Conservation (phyloP, 2,797 vertebrate species). For the Lagocephalus sceleratus region DNA sequence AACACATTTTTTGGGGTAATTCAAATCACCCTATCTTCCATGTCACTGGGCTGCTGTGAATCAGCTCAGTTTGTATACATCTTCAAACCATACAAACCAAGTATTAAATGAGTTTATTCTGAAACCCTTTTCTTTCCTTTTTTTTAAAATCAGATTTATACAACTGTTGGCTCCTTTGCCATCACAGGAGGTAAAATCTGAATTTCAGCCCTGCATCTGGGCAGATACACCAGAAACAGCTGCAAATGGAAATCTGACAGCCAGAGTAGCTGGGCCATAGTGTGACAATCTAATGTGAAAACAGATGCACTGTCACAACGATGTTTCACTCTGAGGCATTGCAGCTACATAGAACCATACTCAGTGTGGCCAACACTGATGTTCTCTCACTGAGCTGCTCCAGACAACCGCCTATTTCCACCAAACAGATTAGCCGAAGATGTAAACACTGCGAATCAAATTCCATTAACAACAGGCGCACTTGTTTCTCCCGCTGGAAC, state of each 20-base stretch:
- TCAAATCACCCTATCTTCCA: too few species aligned
- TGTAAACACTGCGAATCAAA: conserved; percentile 30
- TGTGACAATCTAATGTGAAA: conserved; percentile 15
- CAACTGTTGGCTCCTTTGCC: not conserved
- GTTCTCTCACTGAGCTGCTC: conserved; percentile 30
- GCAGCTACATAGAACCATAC: conserved; percentile 23
- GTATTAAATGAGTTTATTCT: too few species aligned
- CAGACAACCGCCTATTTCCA: conserved; percentile 39
- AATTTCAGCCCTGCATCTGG: conserved; percentile 20
- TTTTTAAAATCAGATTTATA: too few species aligned
- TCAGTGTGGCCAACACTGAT: conserved; percentile 36
- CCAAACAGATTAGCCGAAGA: conserved; percentile 37
- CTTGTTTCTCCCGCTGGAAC: conserved; percentile 24
- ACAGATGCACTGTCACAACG: conserved; percentile 10
- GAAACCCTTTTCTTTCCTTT: too few species aligned
- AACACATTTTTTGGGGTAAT: too few species aligned
- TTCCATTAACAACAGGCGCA: conserved; percentile 22
- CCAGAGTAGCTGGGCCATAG: conserved; percentile 1
- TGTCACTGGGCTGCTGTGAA: too few species aligned
- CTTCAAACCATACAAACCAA: too few species aligned
- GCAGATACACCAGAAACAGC: conserved; percentile 10
- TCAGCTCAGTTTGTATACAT: too few species aligned
- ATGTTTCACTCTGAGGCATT: conserved; percentile 14
- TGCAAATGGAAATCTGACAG: conserved; percentile 4
- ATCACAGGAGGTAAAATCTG: not conserved